phyloP scores from a whole-genome alignment of 2,888 invertebrate species.

The Lithophane ornitopus region DNA sequence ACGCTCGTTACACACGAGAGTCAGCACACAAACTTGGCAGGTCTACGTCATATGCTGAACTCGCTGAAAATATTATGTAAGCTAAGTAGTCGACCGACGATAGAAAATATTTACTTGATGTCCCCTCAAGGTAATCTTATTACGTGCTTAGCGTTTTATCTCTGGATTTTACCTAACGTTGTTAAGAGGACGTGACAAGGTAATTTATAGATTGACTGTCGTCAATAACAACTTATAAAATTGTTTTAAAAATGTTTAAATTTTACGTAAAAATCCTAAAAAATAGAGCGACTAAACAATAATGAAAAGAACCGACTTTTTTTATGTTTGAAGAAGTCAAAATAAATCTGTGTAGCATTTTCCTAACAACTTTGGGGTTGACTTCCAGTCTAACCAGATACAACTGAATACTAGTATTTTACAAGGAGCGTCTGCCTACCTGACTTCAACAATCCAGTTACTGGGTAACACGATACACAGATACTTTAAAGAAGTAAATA shows the following conservation, averaged over 20 bases:
- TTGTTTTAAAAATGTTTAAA: neutral
- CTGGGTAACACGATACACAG: neutral
- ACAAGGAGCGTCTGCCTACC: neutral
- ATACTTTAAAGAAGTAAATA: neutral
- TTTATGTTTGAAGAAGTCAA: neutral
- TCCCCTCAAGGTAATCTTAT: conserved; percentile 13
- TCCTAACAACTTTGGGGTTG: neutral
- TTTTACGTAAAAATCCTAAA: no score
- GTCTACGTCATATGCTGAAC: conserved; percentile 18
- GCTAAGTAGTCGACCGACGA: neutral
- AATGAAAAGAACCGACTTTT: neutral
- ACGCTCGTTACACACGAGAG: conserved; percentile 29
- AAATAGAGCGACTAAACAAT: neutral
- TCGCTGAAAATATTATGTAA: conserved; percentile 40
- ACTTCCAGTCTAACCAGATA: neutral
- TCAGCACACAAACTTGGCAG: conserved; percentile 41
- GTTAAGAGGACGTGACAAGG: neutral
- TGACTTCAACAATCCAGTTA: neutral
- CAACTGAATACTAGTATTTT: neutral
- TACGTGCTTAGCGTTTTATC: neutral
- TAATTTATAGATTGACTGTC: neutral
- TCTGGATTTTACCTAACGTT: neutral
- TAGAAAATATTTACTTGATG: conserved; percentile 49
- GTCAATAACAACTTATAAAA: no score
- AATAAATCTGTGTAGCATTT: neutral